Base-by-base conservation (phyloP, 2,888 invertebrate genomes). In the Caenorhabditis japonica region DNA sequence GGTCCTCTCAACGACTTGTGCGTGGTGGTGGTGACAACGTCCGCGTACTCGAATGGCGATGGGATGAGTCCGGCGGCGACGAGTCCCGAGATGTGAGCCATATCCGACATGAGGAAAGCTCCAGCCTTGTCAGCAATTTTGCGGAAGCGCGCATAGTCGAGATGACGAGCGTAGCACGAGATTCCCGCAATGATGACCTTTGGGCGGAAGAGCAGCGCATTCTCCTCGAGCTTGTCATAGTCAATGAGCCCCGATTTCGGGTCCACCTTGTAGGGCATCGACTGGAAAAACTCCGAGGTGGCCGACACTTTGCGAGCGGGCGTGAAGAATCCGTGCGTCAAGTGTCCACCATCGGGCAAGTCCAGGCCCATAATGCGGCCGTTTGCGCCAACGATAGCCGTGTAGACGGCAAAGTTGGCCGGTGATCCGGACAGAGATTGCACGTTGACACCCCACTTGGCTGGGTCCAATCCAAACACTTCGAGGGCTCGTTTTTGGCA, bases 381-480 rank as follows among this genome's bases (percentile, higher is more conserved):
- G 89, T 96, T 95, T 2, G 97, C 95, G 80, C 94, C 93, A 58
- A 90, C 88, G 23, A 90, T 78, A 25, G 85, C 88, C 17, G 97
- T 96, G 89, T 96, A 97, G 7, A 95, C 95, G 3, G 96, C 96
- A 89, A 97, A 93, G 90, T 97, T 97, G 2, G 96, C 97, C 17
- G 97, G 97, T 8, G 94, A 94, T 83, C 94, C 94, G 61, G 96
- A 97, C 87, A 95, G 94, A 0, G 97, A 94, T 88, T 97, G 97
- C 3, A 97, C 97, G 90, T 97, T 97, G 15, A 94, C 94, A 52
- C 97, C 97, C 97, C 97, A 97, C 88, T 94, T 91, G 62, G 92
- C 93, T 0, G 93, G 91, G 83, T 92, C 91, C 21, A 97, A 90
- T 78, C 91, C 91, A 88, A 92, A 97, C 1, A 94, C 79, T 61